A percentile compares a stretch with the other conserved stretches of the same genome.
These are phyloP conservation scores for Natrix natrix DNA, from an alignment of 2,797 vertebrate genomes.

Conservation along the genomic window DNA sequence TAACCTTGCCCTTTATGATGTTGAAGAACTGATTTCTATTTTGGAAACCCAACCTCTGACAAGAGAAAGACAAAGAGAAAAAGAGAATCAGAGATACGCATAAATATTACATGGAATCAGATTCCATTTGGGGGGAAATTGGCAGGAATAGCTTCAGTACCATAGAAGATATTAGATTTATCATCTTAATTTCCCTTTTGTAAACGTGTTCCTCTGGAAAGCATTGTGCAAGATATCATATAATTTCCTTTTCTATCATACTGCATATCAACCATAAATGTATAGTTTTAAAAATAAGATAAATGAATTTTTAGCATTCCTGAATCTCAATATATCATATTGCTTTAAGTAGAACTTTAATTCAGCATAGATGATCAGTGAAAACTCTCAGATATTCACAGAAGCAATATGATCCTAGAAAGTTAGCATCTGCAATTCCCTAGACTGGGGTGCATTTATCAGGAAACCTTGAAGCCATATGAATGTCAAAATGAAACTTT, in stretches of 20 bases:
- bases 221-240: not conserved
- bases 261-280: not conserved
- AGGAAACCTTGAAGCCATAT: not conserved
- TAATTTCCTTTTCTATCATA: not conserved
- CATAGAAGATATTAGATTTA: not conserved
- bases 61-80: no score
- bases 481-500: conserved; percentile 13
- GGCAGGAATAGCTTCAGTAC: not conserved
- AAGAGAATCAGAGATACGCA: no score
- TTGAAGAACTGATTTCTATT: not conserved
- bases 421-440: not conserved
- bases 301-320: not conserved
- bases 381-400: not conserved
- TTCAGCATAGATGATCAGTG: not conserved
- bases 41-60: not conserved
- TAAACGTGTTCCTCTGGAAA: not conserved
- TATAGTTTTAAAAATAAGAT: not conserved
- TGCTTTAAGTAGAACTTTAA: conserved; percentile 22
- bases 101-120: no score
- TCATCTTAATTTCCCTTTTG: not conserved
- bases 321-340: not conserved
- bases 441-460: not conserved
- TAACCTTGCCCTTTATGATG: not conserved
- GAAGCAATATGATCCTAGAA: conserved; percentile 7
- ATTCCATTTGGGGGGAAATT: not conserved